phyloP scores from a whole-genome alignment of 2,113 vertebrate genomes.

The Microcebus lehilahytsara region DNA sequence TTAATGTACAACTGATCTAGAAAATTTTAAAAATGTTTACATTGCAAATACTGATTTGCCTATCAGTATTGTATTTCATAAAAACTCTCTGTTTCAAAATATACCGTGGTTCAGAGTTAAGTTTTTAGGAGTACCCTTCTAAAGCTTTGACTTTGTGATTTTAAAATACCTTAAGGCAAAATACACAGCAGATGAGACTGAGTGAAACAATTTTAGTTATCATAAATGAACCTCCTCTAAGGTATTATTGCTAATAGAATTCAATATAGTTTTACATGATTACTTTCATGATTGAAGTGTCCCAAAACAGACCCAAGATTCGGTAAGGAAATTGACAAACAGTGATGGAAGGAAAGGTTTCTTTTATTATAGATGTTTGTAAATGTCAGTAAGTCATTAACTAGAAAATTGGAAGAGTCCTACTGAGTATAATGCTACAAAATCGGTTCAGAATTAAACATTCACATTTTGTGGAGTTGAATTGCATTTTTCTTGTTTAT shows the following conservation, averaged over 20 bases:
- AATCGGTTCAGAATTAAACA: slow-evolving; percentile 58
- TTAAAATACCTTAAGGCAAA: slow-evolving; percentile 51
- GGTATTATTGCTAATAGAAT: slow-evolving; percentile 57
- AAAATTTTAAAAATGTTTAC: not conserved
- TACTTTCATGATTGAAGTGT: slow-evolving; percentile 63
- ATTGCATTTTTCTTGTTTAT: slow-evolving; percentile 45
- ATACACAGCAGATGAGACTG: not conserved
- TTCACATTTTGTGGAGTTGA: slow-evolving; percentile 45
- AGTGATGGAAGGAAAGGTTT: slow-evolving; percentile 32
- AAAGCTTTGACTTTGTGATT: slow-evolving; percentile 45
- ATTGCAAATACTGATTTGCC: not conserved
- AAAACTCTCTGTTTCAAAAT: slow-evolving; percentile 3
- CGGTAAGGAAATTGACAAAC: slow-evolving; percentile 49
- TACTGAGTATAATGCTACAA: slow-evolving; percentile 35
- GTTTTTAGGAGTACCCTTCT: not conserved
- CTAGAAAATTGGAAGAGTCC: slow-evolving; percentile 45
- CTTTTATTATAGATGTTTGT: slow-evolving; percentile 52
- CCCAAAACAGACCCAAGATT: slow-evolving; percentile 58
- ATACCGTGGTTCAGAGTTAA: not conserved
- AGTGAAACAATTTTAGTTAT: slow-evolving; percentile 44
- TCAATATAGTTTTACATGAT: slow-evolving; percentile 51
- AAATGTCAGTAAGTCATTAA: slow-evolving; percentile 53
- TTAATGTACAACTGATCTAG: not conserved
- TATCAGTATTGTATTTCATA: not conserved
- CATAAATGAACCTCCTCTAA: slow-evolving; percentile 32